phyloP scores from a whole-genome alignment of 1,140 invertebrate species.

The Coelopa frigida region DNA sequence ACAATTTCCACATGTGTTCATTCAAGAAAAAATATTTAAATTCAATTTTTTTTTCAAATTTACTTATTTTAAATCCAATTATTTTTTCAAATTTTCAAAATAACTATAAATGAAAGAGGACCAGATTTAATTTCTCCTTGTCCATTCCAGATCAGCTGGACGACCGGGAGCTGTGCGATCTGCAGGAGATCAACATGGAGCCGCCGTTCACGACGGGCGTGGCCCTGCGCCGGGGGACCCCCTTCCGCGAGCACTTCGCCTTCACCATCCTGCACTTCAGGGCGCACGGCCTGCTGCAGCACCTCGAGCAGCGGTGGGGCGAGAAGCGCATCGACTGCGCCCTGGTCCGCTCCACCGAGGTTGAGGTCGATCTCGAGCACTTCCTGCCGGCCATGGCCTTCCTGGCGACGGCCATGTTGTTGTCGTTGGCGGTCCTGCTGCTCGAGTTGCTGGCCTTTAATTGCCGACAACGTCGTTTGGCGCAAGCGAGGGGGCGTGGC shows the following conservation, averaged over 20 bases:
- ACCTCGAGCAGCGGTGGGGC: slow-evolving; percentile 28
- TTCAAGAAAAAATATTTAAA: too few species aligned
- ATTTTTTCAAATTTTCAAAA: too few species aligned
- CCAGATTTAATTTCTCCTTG: too few species aligned
- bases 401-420: slow-evolving; percentile 23
- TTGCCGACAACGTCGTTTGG: too few species aligned
- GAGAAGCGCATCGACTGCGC: slow-evolving; percentile 25
- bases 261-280: slow-evolving; percentile 19
- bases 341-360: slow-evolving; percentile 18
- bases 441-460: slow-evolving; percentile 27
- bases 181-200: slow-evolving; percentile 30
- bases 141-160: slow-evolving; percentile 10
- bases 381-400: slow-evolving; percentile 31
- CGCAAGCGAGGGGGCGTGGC: too few species aligned
- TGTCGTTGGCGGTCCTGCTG: slow-evolving; percentile 20
- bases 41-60: not conserved
- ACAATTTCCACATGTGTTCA: too few species aligned
- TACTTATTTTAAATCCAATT: too few species aligned
- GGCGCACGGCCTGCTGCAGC: slow-evolving; percentile 22
- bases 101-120: too few species aligned
- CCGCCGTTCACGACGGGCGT: slow-evolving; percentile 8
- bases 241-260: slow-evolving; percentile 28
- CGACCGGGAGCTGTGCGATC: slow-evolving; percentile 31
- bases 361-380: slow-evolving; percentile 33
- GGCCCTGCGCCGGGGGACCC: slow-evolving; percentile 23